A percentile compares a stretch with the other conserved stretches of the same genome.
Evolutionary conservation across 92 coral and sea anemone species (phyloP).

Genomic region (Desmophyllum pertusum): DNA sequence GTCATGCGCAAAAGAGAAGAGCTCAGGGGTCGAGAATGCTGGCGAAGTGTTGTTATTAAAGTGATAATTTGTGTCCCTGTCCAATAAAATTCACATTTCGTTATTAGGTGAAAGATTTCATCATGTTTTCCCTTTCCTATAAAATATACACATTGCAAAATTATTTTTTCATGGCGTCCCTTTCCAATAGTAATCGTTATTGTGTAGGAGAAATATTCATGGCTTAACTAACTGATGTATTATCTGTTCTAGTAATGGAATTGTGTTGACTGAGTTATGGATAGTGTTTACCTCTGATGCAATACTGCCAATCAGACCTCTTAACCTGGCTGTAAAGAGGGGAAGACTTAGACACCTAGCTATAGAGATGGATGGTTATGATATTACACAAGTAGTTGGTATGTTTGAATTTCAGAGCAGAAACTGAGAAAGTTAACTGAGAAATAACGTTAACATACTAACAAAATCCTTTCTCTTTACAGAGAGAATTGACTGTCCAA

Average conservation of each 20-base stretch:
- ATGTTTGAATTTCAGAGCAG: constrained; percentile 1
- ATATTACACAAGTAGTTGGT: constrained; percentile 76
- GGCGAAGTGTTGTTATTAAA: neutral
- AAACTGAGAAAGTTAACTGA: neutral
- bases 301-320: constrained; percentile 64
- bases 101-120: too few species aligned
- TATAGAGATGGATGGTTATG: constrained; percentile 75
- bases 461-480: neutral
- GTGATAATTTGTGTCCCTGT: neutral
- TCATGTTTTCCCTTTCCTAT: neutral
- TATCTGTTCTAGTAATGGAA: constrained; percentile 60
- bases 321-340: constrained; percentile 76
- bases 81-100: neutral
- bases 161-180: neutral
- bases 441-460: neutral
- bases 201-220: too few species aligned
- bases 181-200: neutral
- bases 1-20: too few species aligned
- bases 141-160: neutral
- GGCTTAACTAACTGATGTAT: neutral
- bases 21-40: too few species aligned
- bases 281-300: constrained; percentile 68
- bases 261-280: constrained; percentile 71
- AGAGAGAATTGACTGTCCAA: constrained; percentile 80
- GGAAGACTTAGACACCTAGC: constrained; percentile 55